Base-by-base conservation (phyloP, 2,113 vertebrate genomes). In the Mus pahari region DNA sequence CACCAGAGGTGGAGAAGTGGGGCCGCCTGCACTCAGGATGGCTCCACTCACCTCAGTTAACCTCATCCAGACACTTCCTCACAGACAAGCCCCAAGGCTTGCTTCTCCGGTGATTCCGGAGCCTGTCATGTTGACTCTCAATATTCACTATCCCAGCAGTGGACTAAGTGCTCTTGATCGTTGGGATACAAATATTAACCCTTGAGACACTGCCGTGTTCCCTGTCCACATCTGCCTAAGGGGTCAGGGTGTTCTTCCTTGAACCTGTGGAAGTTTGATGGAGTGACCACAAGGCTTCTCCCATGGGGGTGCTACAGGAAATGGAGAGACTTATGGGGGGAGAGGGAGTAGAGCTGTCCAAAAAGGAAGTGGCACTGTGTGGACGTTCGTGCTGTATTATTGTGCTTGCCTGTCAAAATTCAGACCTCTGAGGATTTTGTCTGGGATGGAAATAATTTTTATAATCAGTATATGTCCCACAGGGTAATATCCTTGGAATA, bases 131-230 rank as follows among this genome's bases (percentile, higher is more conserved):
- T 33, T 45, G 26, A 86, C 60, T 2, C 12, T 45, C n/a, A 22
- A 12, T 12, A 33, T 33, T 45, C 45, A 20, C 42, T 42, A 22
- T 45, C 42, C 0, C 17, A 66, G 26, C 62, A 26, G 20, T 7
- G 74, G 45, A 96, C 60, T 92, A 73, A 92, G 45, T 86, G 53
- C 90, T 89, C 68, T 87, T 24, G 78, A 87, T 82, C 45, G 74
- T 91, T 42, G 92, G 58, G 45, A 50, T 81, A 79, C 39, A 94
- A 83, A 79, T 10, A 0, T 92, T 83, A 83, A 84, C 66, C 93
- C 92, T 79, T 71, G 68, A 55, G 90, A 77, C 3, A 3, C 81
- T 48, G 19, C 11, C 0, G 0, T 84, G 96, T 71, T 14, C 60
- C 68, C 60, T 10, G 19, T 36, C 82, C 22, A 31, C 45, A 36